Base-by-base conservation (phyloP, 92 coral and sea anemone species). In the Epizoanthus scotinus region DNA sequence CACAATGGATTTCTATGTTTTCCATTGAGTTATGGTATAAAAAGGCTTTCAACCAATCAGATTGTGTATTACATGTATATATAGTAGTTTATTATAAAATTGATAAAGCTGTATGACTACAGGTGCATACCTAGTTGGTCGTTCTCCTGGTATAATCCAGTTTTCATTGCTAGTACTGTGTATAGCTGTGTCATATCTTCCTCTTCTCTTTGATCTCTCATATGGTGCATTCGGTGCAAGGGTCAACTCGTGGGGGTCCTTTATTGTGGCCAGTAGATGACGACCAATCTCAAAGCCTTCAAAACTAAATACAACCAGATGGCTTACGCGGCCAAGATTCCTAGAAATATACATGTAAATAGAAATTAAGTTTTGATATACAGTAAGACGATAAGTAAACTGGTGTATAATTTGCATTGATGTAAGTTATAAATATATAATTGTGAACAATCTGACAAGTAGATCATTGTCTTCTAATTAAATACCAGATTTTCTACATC, bases 131-230 rank as follows among this genome's bases (percentile, higher is more conserved):
- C 97, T 85, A 31, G 93, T 82, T 0, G 98, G 95, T 55, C 94
- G 90, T 78, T 95, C 94, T 78, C 99, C 99, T 59, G 99, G 99
- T 50, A 95, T 84, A 49, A 95, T 65, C 91, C 98, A 93, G 26
- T 83, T 86, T 67, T 95, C 97, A 65, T 61, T 78, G 31, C 90
- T 87, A 21, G 86, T 68, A 65, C 70, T 86, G 28, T 86, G 90
- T 52, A 63, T 71, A 84, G 86, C 79, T 0, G 92, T 89, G 1
- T 93, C 75, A 27, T 64, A 79, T 63, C 75, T 79, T 38, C 83
- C 94, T 64, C 77, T 77, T 20, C 60, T 82, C 68, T 85, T 71
- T 44, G 86, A 69, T 66, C 90, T 66, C 55, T 88, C 89, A 26
- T 93, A 95, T 8, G 96, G 99, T 8, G 94, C 71, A 31, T 61